Percentiles rank a stretch among this genome's conserved stretches.
These are phyloP conservation scores for Meandrina meandrites DNA, from an alignment of 92 coral and sea anemone species.

Conservation along the genomic window DNA sequence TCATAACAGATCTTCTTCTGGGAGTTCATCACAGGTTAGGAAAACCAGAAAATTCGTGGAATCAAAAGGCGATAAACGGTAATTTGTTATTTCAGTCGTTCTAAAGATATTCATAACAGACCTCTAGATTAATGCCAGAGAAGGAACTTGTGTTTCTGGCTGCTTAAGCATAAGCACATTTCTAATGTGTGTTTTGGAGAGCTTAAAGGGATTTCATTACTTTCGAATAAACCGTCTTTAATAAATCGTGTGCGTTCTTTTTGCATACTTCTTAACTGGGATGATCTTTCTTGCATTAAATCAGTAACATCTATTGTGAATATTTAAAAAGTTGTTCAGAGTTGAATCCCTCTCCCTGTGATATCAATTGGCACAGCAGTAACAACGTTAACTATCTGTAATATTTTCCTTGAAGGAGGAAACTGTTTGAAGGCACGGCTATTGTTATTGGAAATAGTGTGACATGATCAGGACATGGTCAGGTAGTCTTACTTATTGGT, in stretches of 20 bases:
- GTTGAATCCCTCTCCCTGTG: too few relatives aligned
- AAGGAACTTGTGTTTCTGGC: neutral
- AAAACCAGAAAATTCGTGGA: slow-evolving; percentile 38
- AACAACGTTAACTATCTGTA: neutral
- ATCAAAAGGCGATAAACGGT: slow-evolving; percentile 16
- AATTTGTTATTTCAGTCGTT: neutral
- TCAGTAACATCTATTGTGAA: neutral
- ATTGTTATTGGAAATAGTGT: too few relatives aligned
- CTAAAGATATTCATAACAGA: neutral
- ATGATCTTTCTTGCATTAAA: too few relatives aligned
- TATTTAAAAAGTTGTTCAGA: too few relatives aligned
- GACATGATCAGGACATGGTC: too few relatives aligned
- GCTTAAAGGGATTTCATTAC: neutral
- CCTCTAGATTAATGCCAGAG: neutral
- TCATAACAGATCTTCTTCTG: slow-evolving; percentile 27
- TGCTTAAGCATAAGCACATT: neutral
- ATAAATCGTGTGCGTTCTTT: too few relatives aligned
- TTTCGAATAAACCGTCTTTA: too few relatives aligned
- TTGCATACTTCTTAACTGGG: too few relatives aligned
- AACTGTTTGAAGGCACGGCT: neutral
- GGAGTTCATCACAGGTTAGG: neutral
- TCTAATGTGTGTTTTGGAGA: neutral
- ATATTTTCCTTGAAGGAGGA: neutral
- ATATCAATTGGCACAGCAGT: neutral
- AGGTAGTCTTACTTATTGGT: too few relatives aligned